A percentile compares a stretch with the other conserved stretches of the same genome.
phyloP scores from a whole-genome alignment of 2,797 vertebrate species.

The Ctenosaura bakeri region DNA sequence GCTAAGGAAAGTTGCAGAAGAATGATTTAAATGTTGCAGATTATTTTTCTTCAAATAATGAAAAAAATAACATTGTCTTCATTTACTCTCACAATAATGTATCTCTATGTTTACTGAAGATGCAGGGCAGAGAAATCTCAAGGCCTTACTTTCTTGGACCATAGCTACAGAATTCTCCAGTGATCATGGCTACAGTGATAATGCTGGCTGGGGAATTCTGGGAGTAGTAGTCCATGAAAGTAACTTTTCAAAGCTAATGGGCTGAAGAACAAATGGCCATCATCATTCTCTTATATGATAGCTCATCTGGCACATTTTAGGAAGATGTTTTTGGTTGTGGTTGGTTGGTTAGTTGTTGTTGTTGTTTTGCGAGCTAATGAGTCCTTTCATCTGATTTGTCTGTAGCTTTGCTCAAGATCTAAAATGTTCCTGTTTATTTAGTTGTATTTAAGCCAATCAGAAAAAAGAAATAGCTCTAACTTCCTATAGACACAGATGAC shows the following conservation, averaged over 20 bases:
- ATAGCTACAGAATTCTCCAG: too few species aligned
- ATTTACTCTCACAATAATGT: neutral
- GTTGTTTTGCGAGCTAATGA: neutral
- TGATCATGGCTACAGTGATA: too few species aligned
- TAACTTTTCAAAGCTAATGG: neutral
- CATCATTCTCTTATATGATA: neutral
- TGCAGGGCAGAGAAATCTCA: neutral
- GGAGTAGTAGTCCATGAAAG: too few species aligned
- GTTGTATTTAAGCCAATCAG: conserved; percentile 2
- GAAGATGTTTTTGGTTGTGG: neutral
- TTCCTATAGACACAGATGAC: neutral
- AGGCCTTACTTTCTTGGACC: too few species aligned
- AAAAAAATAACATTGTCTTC: neutral
- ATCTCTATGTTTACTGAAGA: neutral
- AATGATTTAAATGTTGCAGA: neutral
- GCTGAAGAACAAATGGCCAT: neutral
- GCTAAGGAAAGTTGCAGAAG: neutral
- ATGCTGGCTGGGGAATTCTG: too few species aligned
- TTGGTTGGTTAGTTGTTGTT: neutral
- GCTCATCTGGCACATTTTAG: neutral
- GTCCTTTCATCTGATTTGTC: neutral
- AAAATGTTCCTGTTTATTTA: conserved; percentile 1
- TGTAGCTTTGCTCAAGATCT: neutral
- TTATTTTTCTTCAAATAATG: neutral
- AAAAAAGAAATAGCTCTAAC: neutral